Base-by-base conservation (phyloP, 2,797 vertebrate genomes). In the Acanthis flammea region DNA sequence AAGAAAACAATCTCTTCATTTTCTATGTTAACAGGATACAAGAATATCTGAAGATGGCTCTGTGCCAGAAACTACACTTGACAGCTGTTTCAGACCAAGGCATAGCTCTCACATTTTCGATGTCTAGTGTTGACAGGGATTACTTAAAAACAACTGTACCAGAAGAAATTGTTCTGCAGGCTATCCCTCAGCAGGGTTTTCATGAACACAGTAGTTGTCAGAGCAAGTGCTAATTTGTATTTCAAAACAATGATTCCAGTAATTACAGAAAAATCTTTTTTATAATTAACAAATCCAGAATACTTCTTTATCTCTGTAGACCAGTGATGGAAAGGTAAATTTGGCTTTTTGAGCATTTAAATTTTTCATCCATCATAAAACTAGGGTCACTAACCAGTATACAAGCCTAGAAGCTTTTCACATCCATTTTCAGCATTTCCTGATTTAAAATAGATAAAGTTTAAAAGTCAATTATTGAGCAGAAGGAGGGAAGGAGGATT, bases 121-220 rank as follows among this genome's bases (percentile, higher is more conserved):
- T 61, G 74, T 44, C 72, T 74, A 12, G 65, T 75, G 86, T 74
- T 93, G 88, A 95, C 78, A 88, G 33, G 65, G 57, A 92, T 87
- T 96, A 92, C 72, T 95, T 89, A 85, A 91, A 87, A 92, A 86
- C 91, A 93, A 96, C 78, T 58, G 61, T 71, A 92, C 57, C 58
- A 89, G 75, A 89, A 95, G 35, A 93, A 94, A 87, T 47, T 72
- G 53, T 93, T 92, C 86, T 83, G 84, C 86, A 91, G 78, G 68
- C 88, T 92, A 92, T 41, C 93, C 80, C 91, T 91, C 92, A 95
- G 84, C 67, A 93, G 91, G 75, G 57, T 80, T 87, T 93, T 92
- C 21, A 1, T n/a, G 85, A 92, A 94, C 85, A 86, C 75, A 80
- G 74, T 5, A 86, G 53, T 48, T 55, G 55, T 74, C 84, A 91